Evolutionary conservation across 2,797 vertebrate species (phyloP), one percentile per base, ranked within the genome.

Genomic region (Xerus rutilus): DNA sequence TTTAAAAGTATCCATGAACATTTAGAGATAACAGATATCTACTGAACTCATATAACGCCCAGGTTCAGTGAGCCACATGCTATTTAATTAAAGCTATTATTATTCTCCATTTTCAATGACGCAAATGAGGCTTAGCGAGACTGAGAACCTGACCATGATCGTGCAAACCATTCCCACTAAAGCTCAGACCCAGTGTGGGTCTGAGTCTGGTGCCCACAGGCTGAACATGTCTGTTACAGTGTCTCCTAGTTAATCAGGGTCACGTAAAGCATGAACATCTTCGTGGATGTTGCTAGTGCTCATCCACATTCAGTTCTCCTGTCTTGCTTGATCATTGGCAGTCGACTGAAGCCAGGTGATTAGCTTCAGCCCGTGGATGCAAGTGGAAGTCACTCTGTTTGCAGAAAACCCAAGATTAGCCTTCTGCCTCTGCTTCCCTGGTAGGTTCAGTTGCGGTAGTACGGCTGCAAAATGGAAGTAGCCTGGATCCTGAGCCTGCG

Each of bases 201-300:
- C 35, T 74, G 32, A 54, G 54, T 1, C 11, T 18, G 43, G 17
- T 3, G 45, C 12, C 86, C 47, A 6, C 2, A 21, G 21, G 54
- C 49, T 72, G 35, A 73, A 4, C n/a, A n/a, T 49, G 45, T 39
- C 28, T n/a, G 59, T 7, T 14, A 30, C 0, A 21, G 12, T 43
- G 3, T 67, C 25, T 43, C 45, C 54, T 21, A 1, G 30, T 45
- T 21, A 59, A n/a, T 49, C 4, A 30, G 23, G 12, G 5, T 18
- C 6, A 0, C 4, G 0, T 2, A 30, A 86, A 74, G 20, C 0
- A 2, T 4, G 17, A 25, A 59, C 43, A 30, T 11, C 13, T 32
- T 30, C 49, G 8, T 20, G n/a, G 32, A 5, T 0, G 0, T 4
- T 2, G 17, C n/a, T 54, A 45, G 9, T 1, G 0, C 73, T 10